Conservation (phyloP, 2,888 invertebrate genomes). For the Tetropium fuscum region DNA sequence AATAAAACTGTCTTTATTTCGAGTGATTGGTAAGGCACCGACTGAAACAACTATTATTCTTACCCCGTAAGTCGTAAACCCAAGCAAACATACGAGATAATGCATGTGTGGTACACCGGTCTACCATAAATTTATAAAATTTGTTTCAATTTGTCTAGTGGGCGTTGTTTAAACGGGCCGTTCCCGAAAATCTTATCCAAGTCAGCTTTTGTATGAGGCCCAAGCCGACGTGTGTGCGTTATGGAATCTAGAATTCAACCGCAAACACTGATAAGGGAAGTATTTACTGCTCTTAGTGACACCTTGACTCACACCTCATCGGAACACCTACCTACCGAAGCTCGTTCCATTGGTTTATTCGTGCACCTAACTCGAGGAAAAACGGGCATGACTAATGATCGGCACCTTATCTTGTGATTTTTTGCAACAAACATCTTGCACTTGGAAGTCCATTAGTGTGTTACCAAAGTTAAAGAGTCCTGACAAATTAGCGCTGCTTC, state of each 20-base stretch:
- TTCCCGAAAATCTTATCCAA: constrained; percentile 21
- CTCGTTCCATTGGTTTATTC: too few relatives aligned
- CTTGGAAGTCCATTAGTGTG: too few relatives aligned
- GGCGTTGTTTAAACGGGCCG: constrained; percentile 9
- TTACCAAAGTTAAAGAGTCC: too few relatives aligned
- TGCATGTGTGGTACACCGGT: constrained; percentile 2
- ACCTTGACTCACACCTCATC: constrained; percentile 14
- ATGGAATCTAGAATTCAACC: constrained; percentile 37
- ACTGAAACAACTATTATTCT: constrained; percentile 20
- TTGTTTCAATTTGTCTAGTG: constrained; percentile 17
- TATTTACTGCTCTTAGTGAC: constrained; percentile 36
- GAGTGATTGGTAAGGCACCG: neutral
- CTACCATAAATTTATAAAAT: constrained; percentile 20
- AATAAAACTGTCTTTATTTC: neutral
- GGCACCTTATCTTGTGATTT: too few relatives aligned
- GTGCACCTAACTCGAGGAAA: too few relatives aligned
- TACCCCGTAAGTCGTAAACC: constrained; percentile 17
- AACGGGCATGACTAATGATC: too few relatives aligned
- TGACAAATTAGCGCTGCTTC: too few relatives aligned
- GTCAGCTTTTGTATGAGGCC: constrained; percentile 34
- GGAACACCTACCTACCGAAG: constrained; percentile 4
- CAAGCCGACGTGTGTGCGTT: constrained; percentile 36
- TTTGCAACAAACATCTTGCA: too few relatives aligned
- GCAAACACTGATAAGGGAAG: constrained; percentile 47
- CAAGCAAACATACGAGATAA: constrained; percentile 11